These are phyloP conservation scores for Okamejei kenojei DNA, from an alignment of 2,797 vertebrate genomes.

Conservation along the genomic window DNA sequence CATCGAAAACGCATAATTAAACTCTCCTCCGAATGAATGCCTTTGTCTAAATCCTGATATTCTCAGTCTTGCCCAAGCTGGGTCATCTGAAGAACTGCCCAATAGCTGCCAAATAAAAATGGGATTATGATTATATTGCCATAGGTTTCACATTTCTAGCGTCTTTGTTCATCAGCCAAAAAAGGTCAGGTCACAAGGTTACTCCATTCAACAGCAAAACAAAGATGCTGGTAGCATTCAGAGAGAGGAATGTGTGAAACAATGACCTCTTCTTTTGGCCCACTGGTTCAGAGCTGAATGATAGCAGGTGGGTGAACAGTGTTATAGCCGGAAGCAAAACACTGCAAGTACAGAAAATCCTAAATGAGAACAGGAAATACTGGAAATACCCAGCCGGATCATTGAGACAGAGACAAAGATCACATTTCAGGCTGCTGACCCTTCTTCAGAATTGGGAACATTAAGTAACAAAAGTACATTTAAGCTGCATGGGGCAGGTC, in stretches of 20 bases:
- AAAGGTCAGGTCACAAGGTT: not conserved
- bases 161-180: not conserved
- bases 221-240: not conserved
- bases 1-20: not conserved
- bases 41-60: not conserved
- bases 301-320: not conserved
- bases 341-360: no score
- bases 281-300: not conserved
- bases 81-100: not conserved
- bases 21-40: not conserved
- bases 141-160: not conserved
- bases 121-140: not conserved
- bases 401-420: no score
- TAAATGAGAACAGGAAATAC: no score
- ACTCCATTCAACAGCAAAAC: slow-evolving; percentile 1
- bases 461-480: no score
- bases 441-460: no score
- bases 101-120: not conserved
- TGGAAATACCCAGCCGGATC: no score
- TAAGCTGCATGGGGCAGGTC: no score
- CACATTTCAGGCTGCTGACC: no score
- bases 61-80: not conserved
- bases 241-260: not conserved
- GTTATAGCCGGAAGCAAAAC: no score
- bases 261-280: not conserved